These are phyloP conservation scores for Nymphalis c-album DNA, from an alignment of 2,888 invertebrate genomes.

Conservation along the genomic window DNA sequence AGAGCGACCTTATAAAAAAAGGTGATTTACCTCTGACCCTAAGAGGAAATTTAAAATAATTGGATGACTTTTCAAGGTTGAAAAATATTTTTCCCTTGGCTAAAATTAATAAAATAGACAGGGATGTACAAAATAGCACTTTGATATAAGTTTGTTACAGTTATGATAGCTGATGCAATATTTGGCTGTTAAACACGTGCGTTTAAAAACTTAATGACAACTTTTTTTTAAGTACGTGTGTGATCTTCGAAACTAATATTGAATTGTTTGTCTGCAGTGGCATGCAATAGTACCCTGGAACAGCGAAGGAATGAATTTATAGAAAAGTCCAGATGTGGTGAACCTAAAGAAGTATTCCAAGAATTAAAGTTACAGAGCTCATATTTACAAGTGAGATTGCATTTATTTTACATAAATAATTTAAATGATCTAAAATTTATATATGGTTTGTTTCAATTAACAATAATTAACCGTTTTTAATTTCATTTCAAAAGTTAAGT, in stretches of 20 bases:
- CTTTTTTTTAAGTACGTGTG: not conserved
- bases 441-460: not conserved
- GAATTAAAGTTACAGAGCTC: slow-evolving; percentile 58
- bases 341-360: slow-evolving; percentile 69
- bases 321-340: slow-evolving; percentile 66
- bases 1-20: slow-evolving; percentile 51
- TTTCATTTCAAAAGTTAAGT: no score
- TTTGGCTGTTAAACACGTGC: slow-evolving; percentile 4
- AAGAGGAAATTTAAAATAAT: not conserved
- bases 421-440: not conserved
- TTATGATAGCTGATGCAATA: slow-evolving; percentile 2
- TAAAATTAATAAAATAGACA: no score
- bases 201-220: slow-evolving; percentile 17
- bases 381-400: slow-evolving; percentile 61
- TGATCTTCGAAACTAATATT: slow-evolving; percentile 2
- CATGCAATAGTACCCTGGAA: slow-evolving; percentile 58
- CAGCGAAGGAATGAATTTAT: slow-evolving; percentile 59
- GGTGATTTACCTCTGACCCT: slow-evolving; percentile 48
- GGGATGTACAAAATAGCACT: not conserved
- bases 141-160: not conserved
- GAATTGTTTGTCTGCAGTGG: slow-evolving; percentile 52
- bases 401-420: slow-evolving; percentile 5
- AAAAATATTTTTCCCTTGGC: not conserved
- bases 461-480: no score
- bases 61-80: not conserved